Evolutionary conservation across 2,797 vertebrate species (phyloP).

Genomic region (Tolypeutes matacus): DNA sequence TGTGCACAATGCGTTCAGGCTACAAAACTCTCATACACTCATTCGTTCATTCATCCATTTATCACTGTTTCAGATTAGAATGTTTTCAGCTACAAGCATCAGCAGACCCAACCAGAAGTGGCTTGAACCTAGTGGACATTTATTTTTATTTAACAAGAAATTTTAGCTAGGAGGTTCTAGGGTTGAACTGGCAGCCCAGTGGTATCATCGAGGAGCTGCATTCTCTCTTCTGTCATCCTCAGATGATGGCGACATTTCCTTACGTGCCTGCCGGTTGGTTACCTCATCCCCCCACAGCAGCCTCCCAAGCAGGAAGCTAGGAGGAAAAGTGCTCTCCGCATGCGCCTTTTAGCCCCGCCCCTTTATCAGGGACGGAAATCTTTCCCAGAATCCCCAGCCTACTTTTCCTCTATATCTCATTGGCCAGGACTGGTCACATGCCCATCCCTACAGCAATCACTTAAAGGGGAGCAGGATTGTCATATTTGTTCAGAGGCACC

Average conservation of each 20-base stretch:
- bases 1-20: slow-evolving; percentile 38
- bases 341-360: background rate
- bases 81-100: background rate
- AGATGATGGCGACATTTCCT: background rate
- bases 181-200: background rate
- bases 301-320: background rate
- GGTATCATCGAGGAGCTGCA: accelerated
- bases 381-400: background rate
- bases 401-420: background rate
- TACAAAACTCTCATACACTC: background rate
- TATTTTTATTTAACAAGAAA: background rate
- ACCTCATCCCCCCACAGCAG: background rate
- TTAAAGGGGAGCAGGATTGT: background rate
- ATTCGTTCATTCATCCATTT: background rate
- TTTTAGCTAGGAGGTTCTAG: background rate
- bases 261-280: background rate
- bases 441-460: background rate
- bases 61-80: background rate
- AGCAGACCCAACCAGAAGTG: background rate
- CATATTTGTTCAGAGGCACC: background rate
- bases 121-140: background rate
- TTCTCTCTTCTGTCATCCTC: background rate
- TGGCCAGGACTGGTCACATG: background rate
- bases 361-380: background rate
- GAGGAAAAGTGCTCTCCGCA: background rate